Evolutionary conservation across 1,140 invertebrate genomes (phyloP), one percentile per base, ranked within the genome.

Genomic region (Chironomus tepperi): DNA sequence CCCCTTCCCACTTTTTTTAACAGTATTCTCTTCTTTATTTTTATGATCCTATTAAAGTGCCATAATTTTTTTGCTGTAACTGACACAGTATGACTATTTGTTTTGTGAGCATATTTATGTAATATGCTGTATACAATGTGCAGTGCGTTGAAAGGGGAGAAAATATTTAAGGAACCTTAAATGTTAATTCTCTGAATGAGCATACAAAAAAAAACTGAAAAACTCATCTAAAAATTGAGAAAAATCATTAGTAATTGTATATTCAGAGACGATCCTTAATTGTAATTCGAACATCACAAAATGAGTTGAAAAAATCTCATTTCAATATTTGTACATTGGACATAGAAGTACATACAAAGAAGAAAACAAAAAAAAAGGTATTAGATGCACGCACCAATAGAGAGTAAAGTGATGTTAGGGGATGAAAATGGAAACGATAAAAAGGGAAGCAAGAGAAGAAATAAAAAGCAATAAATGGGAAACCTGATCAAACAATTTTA

Each of bases 11-110:
- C 9, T 57, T 57, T 57, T 57, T 57, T 57, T 57, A 34, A 34
- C 5, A 34, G n/a, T n/a, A 12, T 57, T 57, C 47, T 57, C 9
- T 47, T 47, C 9, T 47, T 47, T 8, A 9, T 12, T 2, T 57
- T 57, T 57, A 57, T 57, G 47, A 57, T 57, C 47, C 47, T 57
- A 57, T 57, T 57, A 57, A 57, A 57, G 47, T 57, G 47, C 47
- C 47, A 57, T 57, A 57, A 57, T 57, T 57, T 57, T 57, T 12
- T 34, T 34, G 24, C 24, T 57, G 12, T 57, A 57, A 57, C 47
- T 57, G n/a, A 57, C 47, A 34, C 24, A 34, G 24, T 34, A 34
- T 34, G 24, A 34, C 24, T 34, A 34, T 34, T 34, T 34, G 24
- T 34, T 34, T 34, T 34, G 24, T 34, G 24, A 34, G 24, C n/a